Evolutionary conservation across 2,888 invertebrate genomes (phyloP).

Genomic region (Chouioia cunea): DNA sequence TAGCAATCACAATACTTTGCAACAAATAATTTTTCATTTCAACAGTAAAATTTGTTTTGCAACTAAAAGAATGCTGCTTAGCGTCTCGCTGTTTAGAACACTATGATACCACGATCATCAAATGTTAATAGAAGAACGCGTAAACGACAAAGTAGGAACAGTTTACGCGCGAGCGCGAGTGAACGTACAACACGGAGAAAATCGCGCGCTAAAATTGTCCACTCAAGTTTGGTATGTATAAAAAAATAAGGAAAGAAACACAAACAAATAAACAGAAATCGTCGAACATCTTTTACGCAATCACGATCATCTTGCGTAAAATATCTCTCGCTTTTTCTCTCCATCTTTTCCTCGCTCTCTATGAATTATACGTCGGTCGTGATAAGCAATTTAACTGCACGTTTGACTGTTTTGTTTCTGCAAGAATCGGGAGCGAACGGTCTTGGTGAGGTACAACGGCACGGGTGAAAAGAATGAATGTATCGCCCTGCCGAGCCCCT

Average conservation of each 20-base stretch:
- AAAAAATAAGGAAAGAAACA: conserved; percentile 56
- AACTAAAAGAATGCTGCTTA: conserved; percentile 22
- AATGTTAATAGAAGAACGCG: conserved; percentile 33
- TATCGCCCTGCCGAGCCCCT: conserved; percentile 23
- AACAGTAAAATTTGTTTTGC: conserved; percentile 43
- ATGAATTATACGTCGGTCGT: too few relatives aligned
- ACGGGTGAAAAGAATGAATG: conserved; percentile 56
- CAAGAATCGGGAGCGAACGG: conserved; percentile 47
- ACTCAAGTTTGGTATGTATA: conserved; percentile 62
- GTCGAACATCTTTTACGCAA: too few relatives aligned
- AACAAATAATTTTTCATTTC: conserved; percentile 28
- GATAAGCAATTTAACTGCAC: conserved; percentile 17
- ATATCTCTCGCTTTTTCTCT: too few relatives aligned
- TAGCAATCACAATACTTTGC: conserved; percentile 45
- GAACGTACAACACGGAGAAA: not conserved
- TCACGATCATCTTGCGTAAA: too few relatives aligned
- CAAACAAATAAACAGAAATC: too few relatives aligned
- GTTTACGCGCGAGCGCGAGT: conserved; percentile 38
- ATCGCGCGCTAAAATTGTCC: conserved; percentile 44
- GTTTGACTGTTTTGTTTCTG: conserved; percentile 26
- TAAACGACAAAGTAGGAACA: conserved; percentile 48
- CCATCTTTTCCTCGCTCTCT: too few relatives aligned
- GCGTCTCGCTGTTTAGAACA: conserved; percentile 32
- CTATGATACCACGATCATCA: conserved; percentile 29
- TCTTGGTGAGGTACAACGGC: conserved; percentile 58